These are phyloP conservation scores for Discoglossus pictus DNA, from an alignment of 2,797 vertebrate genomes.

Conservation along the genomic window DNA sequence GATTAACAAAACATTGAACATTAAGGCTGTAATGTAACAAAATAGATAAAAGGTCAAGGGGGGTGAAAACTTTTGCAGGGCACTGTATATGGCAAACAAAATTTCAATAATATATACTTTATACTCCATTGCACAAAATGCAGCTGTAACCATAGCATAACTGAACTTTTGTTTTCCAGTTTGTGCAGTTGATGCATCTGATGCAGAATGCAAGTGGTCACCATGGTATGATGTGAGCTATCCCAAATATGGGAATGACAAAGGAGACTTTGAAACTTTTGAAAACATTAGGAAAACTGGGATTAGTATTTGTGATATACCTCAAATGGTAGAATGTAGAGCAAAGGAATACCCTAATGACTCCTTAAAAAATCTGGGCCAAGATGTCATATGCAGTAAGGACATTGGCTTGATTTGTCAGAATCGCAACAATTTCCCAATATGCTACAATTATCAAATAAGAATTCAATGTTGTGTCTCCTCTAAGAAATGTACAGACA, in stretches of 20 bases:
- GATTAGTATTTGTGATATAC: slow-evolving; percentile 59
- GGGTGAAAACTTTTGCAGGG: too few species aligned
- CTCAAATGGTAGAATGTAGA: slow-evolving; percentile 63
- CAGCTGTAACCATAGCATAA: too few species aligned
- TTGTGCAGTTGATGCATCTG: slow-evolving; percentile 1
- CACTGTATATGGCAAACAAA: too few species aligned
- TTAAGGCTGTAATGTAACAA: too few species aligned
- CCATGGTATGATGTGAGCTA: slow-evolving; percentile 43
- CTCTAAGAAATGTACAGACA: fast-evolving
- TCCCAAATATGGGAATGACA: slow-evolving; percentile 38
- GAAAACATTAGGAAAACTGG: slow-evolving; percentile 53
- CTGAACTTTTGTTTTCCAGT: too few species aligned
- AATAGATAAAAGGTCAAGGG: too few species aligned
- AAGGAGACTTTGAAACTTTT: slow-evolving; percentile 73
- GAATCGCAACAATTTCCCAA: slow-evolving; percentile 64
- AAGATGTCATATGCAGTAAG: slow-evolving; percentile 58
- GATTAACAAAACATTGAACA: too few species aligned
- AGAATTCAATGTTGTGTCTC: slow-evolving; percentile 62
- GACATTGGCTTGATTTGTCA: slow-evolving; percentile 60
- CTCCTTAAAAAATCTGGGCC: slow-evolving; percentile 52
- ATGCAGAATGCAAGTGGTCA: slow-evolving; percentile 15
- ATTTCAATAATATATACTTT: too few species aligned
- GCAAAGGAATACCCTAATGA: slow-evolving; percentile 60
- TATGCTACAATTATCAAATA: slow-evolving; percentile 69
- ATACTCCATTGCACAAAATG: too few species aligned